These are phyloP conservation scores for Epinephelus lanceolatus DNA, from an alignment of 2,113 vertebrate genomes.

Conservation along the genomic window DNA sequence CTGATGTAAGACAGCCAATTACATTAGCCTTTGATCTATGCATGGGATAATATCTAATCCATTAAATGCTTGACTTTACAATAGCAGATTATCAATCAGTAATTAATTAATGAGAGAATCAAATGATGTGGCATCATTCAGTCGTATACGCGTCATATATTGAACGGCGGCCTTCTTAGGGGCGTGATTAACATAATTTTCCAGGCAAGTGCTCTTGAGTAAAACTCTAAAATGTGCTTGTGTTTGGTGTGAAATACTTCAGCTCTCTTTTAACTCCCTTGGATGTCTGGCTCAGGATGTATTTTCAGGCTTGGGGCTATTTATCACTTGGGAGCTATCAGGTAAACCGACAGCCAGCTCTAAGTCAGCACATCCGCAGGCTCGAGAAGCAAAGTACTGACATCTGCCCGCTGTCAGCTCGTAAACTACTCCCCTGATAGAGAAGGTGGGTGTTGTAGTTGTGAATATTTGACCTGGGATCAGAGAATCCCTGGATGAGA, in stretches of 20 bases:
- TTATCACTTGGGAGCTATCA: constrained; percentile 50
- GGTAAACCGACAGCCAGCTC: constrained; percentile 43
- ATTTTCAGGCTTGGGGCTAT: constrained; percentile 17
- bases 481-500: constrained; percentile 30
- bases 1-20: constrained; percentile 7
- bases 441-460: constrained; percentile 37
- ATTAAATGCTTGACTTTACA: constrained; percentile 22
- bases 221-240: not conserved
- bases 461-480: constrained; percentile 67
- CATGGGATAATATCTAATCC: constrained; percentile 21
- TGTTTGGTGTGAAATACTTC: constrained; percentile 20
- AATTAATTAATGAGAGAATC: constrained; percentile 11
- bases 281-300: constrained; percentile 35
- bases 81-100: constrained; percentile 24
- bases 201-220: constrained; percentile 7
- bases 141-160: not conserved
- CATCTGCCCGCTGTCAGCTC: constrained; percentile 42
- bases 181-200: not conserved
- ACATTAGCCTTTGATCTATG: not conserved
- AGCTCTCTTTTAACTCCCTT: constrained; percentile 21
- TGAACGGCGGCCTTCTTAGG: not conserved
- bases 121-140: not conserved
- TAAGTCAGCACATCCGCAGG: constrained; percentile 61
- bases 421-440: constrained; percentile 33
- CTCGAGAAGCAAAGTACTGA: constrained; percentile 32